phyloP scores from a whole-genome alignment of 2,888 invertebrate species.

The Lepidocyrtinus sp. region DNA sequence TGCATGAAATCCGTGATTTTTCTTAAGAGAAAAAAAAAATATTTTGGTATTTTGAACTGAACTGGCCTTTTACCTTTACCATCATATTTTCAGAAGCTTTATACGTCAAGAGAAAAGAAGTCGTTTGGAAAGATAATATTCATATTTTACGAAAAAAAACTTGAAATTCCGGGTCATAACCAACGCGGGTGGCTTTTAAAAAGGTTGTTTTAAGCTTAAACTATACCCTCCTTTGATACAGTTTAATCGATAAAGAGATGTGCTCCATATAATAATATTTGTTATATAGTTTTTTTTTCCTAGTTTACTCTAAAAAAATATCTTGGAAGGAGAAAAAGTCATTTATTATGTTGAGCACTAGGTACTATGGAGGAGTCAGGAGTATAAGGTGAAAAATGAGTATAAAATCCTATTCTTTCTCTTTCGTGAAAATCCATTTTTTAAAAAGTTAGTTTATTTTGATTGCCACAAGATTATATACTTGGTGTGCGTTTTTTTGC shows the following conservation, averaged over 20 bases:
- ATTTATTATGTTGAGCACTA: slow-evolving; percentile 32
- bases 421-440: not conserved
- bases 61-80: not conserved
- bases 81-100: not conserved
- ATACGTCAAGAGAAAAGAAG: too few relatives aligned
- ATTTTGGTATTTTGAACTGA: too few relatives aligned
- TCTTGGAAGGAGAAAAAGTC: not conserved
- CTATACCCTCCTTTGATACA: slow-evolving; percentile 33
- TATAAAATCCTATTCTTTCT: too few relatives aligned
- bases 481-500: slow-evolving; percentile 42
- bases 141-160: slow-evolving; percentile 68
- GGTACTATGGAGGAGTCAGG: not conserved
- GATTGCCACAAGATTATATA: slow-evolving; percentile 50
- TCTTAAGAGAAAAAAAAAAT: slow-evolving; percentile 13
- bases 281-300: not conserved
- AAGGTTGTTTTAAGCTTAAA: slow-evolving; percentile 10
- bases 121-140: slow-evolving; percentile 61
- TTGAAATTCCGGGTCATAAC: slow-evolving; percentile 70
- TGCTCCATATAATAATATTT: slow-evolving; percentile 32
- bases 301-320: not conserved
- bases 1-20: slow-evolving; percentile 35
- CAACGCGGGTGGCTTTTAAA: slow-evolving; percentile 67
- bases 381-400: not conserved
- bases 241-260: too few relatives aligned
- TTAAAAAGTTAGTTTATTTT: slow-evolving; percentile 45